phyloP scores from a whole-genome alignment of 2,888 invertebrate genomes.

The Leptopterna dolabrata region DNA sequence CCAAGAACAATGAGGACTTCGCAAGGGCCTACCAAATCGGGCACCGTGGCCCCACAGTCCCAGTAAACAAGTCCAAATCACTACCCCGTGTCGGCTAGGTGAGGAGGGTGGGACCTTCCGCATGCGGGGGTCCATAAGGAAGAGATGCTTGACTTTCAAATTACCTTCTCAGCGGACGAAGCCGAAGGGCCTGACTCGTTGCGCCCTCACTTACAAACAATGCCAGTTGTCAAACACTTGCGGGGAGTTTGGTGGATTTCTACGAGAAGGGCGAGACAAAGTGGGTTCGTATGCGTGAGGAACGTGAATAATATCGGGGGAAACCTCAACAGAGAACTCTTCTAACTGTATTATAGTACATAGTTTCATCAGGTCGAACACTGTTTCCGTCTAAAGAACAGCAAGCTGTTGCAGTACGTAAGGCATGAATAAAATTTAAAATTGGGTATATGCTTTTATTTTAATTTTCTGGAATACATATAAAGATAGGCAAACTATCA shows the following conservation, averaged over 20 bases:
- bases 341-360: background rate
- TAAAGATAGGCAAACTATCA: too few relatives aligned
- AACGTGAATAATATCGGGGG: background rate
- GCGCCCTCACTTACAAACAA: background rate
- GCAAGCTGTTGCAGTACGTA: too few relatives aligned
- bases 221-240: background rate
- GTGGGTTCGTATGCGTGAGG: background rate
- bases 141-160: conserved; percentile 26
- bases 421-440: too few relatives aligned
- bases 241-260: background rate
- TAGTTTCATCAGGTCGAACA: too few relatives aligned
- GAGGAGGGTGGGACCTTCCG: background rate
- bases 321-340: background rate
- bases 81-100: background rate
- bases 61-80: conserved; percentile 47
- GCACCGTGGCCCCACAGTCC: background rate
- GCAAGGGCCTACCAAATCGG: conserved; percentile 15
- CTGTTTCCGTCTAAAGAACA: too few relatives aligned
- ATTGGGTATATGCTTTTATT: too few relatives aligned
- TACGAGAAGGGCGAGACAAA: background rate
- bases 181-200: background rate
- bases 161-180: background rate
- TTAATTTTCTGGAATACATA: too few relatives aligned
- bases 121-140: background rate
- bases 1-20: conserved; percentile 36